Conservation (phyloP, 2,797 vertebrate species). For the Pterois miles region DNA sequence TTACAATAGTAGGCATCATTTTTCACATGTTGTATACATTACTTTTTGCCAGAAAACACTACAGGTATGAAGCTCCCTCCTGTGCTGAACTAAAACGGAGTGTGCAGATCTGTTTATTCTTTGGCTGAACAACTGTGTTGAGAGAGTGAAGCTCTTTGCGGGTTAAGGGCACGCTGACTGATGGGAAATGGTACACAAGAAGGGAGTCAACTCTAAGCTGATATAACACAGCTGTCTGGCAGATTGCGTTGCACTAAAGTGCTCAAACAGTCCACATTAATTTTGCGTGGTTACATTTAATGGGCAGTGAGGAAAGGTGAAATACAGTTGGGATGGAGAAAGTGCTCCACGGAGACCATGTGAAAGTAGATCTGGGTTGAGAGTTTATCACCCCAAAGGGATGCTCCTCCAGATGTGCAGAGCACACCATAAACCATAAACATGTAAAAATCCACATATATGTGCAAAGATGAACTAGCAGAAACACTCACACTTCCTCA, state of each 20-base stretch:
- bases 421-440: constrained; percentile 14
- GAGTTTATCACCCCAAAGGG: constrained; percentile 18
- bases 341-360: background rate
- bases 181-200: background rate
- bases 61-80: constrained; percentile 27
- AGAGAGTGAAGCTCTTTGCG: constrained; percentile 35
- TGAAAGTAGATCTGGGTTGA: constrained; percentile 27
- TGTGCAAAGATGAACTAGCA: constrained; percentile 3
- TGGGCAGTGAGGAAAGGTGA: constrained; percentile 27
- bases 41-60: constrained; percentile 31
- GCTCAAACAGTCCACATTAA: constrained; percentile 13
- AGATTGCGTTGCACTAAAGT: constrained; percentile 47
- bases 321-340: constrained; percentile 20
- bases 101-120: constrained; percentile 63
- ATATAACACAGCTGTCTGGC: constrained; percentile 64
- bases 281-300: constrained; percentile 35
- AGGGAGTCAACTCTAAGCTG: constrained; percentile 37
- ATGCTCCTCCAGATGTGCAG: constrained; percentile 56
- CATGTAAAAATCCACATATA: constrained; percentile 23
- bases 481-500: constrained; percentile 8
- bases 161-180: constrained; percentile 47
- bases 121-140: constrained; percentile 48
- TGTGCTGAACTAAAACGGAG: constrained; percentile 3
- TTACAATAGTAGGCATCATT: constrained; percentile 50
- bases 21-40: constrained; percentile 48